Evolutionary conservation across 2,113 vertebrate species (phyloP), one percentile per base, ranked within the genome.

Genomic region (Girardinichthys multiradiatus): DNA sequence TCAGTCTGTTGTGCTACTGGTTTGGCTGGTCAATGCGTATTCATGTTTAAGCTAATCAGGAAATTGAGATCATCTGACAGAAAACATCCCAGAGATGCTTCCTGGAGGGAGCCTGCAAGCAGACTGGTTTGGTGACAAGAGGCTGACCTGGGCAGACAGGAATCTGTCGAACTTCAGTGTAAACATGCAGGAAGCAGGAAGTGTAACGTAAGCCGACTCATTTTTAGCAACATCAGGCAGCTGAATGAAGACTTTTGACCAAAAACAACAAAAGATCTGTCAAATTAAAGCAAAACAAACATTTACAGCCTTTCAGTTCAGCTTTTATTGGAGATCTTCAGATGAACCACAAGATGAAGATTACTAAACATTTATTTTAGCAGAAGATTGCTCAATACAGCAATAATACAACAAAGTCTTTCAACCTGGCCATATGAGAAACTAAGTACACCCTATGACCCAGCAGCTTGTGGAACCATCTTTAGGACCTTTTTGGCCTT

Each of bases 1-100:
- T 26, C 70, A 28, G 45, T 8, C 8, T 51, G 66, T 75, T 77
- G 79, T 77, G 57, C 19, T 29, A 24, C 82, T 65, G 77, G 77
- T 74, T 79, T 26, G 48, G 17, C 80, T 12, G 70, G 72, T 51
- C 19, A 17, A 3, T 3, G 2, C 11, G 10, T 58, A 61, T 33
- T 64, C 31, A 2, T n/a, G 33, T 14, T 17, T 6, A 27, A 17
- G 19, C 1, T 4, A 9, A 61, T 6, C 29, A 75, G 31, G 37
- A 69, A 79, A 57, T 64, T 10, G 5, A 0, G 1, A 68, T 84
- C 62, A 57, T 63, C 21, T 31, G 73, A 67, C 57, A 1, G 51
- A 29, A 60, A 45, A 57, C 62, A 42, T 26, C 48, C 6, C 35
- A 7, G 17, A 66, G 4, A 24, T 15, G 0, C 27, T 48, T 21